A percentile compares a stretch with the other conserved stretches of the same genome.
These are phyloP conservation scores for Lycopodina hypogea DNA, from an alignment of 37 sponge, comb jelly and placozoan genomes.

Conservation along the genomic window DNA sequence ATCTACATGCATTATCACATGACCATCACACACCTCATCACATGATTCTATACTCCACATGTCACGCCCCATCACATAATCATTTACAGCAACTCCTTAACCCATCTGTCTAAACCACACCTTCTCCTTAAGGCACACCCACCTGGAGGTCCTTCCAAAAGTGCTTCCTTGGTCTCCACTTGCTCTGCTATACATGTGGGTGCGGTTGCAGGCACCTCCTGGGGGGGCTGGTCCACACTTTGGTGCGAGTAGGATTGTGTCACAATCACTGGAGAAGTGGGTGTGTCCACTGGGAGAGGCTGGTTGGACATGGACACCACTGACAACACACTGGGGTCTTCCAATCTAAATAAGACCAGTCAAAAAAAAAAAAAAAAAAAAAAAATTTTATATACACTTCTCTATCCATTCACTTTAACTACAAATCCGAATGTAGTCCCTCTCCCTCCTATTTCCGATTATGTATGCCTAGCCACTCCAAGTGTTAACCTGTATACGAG, in stretches of 20 bases:
- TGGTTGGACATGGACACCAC: not conserved
- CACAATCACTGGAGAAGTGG: constrained; percentile 2
- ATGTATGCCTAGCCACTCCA: not conserved
- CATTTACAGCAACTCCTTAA: no score
- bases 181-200: not conserved
- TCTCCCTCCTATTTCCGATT: no score
- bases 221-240: not conserved
- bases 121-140: not conserved
- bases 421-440: no score
- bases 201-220: not conserved
- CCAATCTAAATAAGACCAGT: not conserved
- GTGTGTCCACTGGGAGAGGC: not conserved
- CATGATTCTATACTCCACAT: no score
- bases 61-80: no score
- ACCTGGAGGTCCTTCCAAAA: constrained; percentile 1
- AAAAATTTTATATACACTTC: no score
- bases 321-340: constrained; percentile 5
- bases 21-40: no score
- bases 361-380: not conserved
- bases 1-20: no score
- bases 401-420: no score
- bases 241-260: not conserved
- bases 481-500: not conserved
- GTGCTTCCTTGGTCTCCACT: constrained; percentile 1
- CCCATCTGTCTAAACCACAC: no score